A percentile compares a stretch with the other conserved stretches of the same genome.
Conservation (phyloP, 2,797 vertebrate genomes). For the Dallia pectoralis region DNA sequence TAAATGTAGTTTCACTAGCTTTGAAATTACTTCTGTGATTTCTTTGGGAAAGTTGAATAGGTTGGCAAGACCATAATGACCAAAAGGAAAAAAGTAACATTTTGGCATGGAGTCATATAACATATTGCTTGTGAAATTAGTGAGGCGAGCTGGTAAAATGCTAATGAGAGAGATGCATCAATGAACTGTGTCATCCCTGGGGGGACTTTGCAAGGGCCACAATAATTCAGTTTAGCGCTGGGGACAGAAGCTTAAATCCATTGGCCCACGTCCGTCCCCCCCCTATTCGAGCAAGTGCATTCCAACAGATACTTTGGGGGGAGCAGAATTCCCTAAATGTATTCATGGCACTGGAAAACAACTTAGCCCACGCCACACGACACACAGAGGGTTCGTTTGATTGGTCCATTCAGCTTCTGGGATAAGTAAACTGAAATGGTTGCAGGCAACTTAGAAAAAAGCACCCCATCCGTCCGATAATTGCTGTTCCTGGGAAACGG, state of each 20-base stretch:
- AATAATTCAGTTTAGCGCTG: conserved; percentile 41
- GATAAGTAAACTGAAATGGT: conserved; percentile 24
- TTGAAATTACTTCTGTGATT: conserved; percentile 74
- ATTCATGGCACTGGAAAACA: conserved; percentile 31
- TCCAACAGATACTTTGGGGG: conserved; percentile 13
- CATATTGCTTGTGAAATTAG: conserved; percentile 80
- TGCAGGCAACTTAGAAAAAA: neutral
- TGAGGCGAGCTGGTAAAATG: conserved; percentile 81
- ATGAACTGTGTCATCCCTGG: conserved; percentile 86
- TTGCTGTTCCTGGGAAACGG: neutral
- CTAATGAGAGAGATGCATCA: conserved; percentile 91
- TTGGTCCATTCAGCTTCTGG: conserved; percentile 13
- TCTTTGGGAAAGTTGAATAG: conserved; percentile 66
- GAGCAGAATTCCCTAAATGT: conserved; percentile 32
- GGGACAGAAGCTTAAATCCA: conserved; percentile 48
- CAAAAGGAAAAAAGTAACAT: conserved; percentile 65
- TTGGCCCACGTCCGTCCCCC: too few species aligned
- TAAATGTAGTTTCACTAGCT: conserved; percentile 45
- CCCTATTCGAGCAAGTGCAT: neutral
- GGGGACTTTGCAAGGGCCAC: conserved; percentile 53
- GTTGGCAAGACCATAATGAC: conserved; percentile 1
- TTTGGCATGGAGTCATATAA: conserved; percentile 84
- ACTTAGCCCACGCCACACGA: conserved; percentile 1
- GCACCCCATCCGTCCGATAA: neutral
- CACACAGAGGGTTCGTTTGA: neutral